These are phyloP conservation scores for Monopis laevigella DNA, from an alignment of 2,888 invertebrate genomes.

Conservation along the genomic window DNA sequence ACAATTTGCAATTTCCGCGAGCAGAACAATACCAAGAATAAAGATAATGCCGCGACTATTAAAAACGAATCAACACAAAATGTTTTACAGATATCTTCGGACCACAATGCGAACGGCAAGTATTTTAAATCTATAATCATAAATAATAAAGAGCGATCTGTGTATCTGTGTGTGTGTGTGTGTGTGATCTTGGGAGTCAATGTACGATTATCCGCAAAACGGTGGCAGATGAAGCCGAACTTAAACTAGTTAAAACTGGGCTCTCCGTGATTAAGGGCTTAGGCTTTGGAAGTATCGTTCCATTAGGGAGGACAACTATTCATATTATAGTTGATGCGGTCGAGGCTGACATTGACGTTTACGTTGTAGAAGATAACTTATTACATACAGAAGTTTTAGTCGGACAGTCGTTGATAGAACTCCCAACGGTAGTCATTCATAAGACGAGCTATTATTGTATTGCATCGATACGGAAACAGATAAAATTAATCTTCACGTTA, in stretches of 20 bases:
- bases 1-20: not conserved
- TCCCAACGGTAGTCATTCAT: not conserved
- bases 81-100: too few relatives aligned
- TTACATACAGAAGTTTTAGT: slow-evolving; percentile 3
- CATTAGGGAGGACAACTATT: slow-evolving; percentile 2
- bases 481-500: not conserved
- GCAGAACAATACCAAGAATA: not conserved
- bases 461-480: not conserved
- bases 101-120: too few relatives aligned
- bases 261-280: slow-evolving; percentile 1
- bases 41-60: too few relatives aligned
- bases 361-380: slow-evolving; percentile 7
- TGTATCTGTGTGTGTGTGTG: too few relatives aligned
- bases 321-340: slow-evolving; percentile 1
- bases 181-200: not conserved
- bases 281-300: slow-evolving; percentile 3
- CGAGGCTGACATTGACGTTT: not conserved
- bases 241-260: not conserved
- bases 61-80: too few relatives aligned
- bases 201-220: not conserved
- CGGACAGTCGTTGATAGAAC: slow-evolving; percentile 5
- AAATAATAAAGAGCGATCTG: too few relatives aligned
- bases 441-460: not conserved
- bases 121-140: too few relatives aligned
- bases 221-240: not conserved